These are phyloP conservation scores for Amblyjoppa fuscipennis DNA, from an alignment of 2,888 invertebrate genomes.

Conservation along the genomic window DNA sequence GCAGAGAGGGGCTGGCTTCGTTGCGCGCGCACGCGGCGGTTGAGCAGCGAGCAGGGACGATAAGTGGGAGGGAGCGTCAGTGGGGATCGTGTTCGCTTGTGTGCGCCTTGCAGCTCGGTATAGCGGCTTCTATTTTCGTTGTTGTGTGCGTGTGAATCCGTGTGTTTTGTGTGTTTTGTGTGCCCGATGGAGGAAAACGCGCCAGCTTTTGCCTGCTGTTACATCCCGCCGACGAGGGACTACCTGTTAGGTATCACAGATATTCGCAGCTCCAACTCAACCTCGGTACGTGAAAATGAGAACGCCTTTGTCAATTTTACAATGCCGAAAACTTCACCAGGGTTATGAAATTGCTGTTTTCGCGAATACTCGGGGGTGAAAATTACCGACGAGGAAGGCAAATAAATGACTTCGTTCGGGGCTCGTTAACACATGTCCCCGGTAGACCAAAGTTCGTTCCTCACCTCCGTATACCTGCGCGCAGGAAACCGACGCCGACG, in stretches of 20 bases:
- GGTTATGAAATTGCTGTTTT: conserved; percentile 1
- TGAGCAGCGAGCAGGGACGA: conserved; percentile 24
- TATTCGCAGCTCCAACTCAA: conserved; percentile 21
- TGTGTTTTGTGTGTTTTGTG: background rate
- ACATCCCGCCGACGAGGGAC: conserved; percentile 9
- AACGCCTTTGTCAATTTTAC: conserved; percentile 2
- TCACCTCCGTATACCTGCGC: background rate
- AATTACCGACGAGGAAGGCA: background rate
- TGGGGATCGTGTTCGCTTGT: conserved; percentile 36
- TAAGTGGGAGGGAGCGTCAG: background rate
- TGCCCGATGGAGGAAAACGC: conserved; percentile 22
- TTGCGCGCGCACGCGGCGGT: conserved; percentile 69
- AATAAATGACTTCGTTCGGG: background rate
- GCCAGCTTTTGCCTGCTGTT: conserved; percentile 5
- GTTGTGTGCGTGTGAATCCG: background rate
- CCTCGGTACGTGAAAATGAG: conserved; percentile 38
- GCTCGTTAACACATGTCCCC: background rate
- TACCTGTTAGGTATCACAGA: conserved; percentile 11
- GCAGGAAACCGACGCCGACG: background rate
- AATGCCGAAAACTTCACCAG: background rate
- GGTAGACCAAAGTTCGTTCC: background rate
- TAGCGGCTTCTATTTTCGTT: conserved; percentile 6
- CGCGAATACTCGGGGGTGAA: background rate
- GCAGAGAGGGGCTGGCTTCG: conserved; percentile 47
- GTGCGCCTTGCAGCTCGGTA: conserved; percentile 10